Evolutionary conservation across 2,888 invertebrate species (phyloP).

Genomic region (Watsonalla cultraria): DNA sequence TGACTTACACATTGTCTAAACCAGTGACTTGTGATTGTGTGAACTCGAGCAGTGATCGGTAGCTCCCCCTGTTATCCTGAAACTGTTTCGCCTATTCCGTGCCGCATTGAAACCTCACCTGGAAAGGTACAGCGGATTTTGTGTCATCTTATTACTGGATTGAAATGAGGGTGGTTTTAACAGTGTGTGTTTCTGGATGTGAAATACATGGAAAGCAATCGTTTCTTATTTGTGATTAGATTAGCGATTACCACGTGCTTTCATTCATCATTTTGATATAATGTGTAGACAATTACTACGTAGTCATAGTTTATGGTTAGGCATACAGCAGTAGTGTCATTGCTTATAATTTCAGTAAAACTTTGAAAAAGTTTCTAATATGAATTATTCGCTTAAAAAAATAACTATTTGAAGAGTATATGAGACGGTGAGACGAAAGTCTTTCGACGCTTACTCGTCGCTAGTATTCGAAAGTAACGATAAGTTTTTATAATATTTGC

Average conservation of each 20-base stretch:
- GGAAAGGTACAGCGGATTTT: slow-evolving; percentile 61
- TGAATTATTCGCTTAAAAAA: too few relatives aligned
- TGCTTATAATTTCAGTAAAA: too few relatives aligned
- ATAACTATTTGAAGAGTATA: too few relatives aligned
- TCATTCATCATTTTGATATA: too few relatives aligned
- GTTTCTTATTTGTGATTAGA: background rate
- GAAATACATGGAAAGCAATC: background rate
- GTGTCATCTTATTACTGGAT: slow-evolving; percentile 31
- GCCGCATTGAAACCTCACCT: slow-evolving; percentile 42
- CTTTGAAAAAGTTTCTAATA: too few relatives aligned
- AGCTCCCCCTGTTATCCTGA: slow-evolving; percentile 71
- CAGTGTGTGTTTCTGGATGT: background rate
- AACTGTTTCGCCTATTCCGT: slow-evolving; percentile 60
- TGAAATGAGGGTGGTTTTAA: slow-evolving; percentile 9
- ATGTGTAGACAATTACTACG: too few relatives aligned
- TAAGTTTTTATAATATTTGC: background rate
- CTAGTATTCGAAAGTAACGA: background rate
- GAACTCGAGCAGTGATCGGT: slow-evolving; percentile 73
- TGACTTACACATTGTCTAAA: slow-evolving; percentile 43
- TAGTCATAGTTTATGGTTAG: too few relatives aligned
- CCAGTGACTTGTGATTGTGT: slow-evolving; percentile 69
- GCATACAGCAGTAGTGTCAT: too few relatives aligned
- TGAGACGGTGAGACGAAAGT: too few relatives aligned
- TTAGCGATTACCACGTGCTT: too few relatives aligned
- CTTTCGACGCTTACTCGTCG: too few relatives aligned